Evolutionary conservation across 2,888 invertebrate genomes (phyloP).

Genomic region (Hecatera dysodea): DNA sequence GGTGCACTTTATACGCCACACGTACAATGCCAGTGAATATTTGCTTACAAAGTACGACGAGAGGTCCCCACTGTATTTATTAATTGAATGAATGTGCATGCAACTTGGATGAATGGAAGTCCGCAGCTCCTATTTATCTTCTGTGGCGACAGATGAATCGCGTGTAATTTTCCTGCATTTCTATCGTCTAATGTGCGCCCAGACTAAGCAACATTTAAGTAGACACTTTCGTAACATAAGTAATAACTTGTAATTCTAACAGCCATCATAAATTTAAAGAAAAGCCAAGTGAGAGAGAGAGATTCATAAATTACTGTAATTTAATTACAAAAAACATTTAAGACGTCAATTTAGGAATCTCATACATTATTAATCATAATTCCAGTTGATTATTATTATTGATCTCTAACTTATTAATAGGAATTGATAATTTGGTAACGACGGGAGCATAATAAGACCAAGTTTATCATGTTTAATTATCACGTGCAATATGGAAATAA

Average conservation of each 20-base stretch:
- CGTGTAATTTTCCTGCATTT: slow-evolving; percentile 19
- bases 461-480: slow-evolving; percentile 41
- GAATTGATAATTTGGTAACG: slow-evolving; percentile 42
- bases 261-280: slow-evolving; percentile 39
- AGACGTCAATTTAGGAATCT: slow-evolving; percentile 21
- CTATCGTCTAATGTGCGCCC: slow-evolving; percentile 5
- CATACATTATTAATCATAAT: slow-evolving; percentile 36
- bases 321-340: slow-evolving; percentile 46
- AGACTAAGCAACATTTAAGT: slow-evolving; percentile 11
- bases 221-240: slow-evolving; percentile 19
- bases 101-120: slow-evolving; percentile 41
- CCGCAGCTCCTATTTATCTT: slow-evolving; percentile 42
- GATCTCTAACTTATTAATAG: slow-evolving; percentile 29
- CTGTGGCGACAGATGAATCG: slow-evolving; percentile 17
- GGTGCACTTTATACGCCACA: slow-evolving; percentile 21
- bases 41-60: slow-evolving; percentile 27
- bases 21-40: slow-evolving; percentile 34
- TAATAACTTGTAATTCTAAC: slow-evolving; percentile 39
- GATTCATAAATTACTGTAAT: slow-evolving; percentile 43
- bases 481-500: slow-evolving; percentile 44
- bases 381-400: slow-evolving; percentile 34
- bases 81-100: slow-evolving; percentile 52
- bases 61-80: slow-evolving; percentile 24
- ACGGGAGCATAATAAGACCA: slow-evolving; percentile 24
- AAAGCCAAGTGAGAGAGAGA: slow-evolving; percentile 18